A percentile compares a stretch with the other conserved stretches of the same genome.
phyloP scores from a whole-genome alignment of 2,113 vertebrate species.

The Haliaeetus leucogaster region DNA sequence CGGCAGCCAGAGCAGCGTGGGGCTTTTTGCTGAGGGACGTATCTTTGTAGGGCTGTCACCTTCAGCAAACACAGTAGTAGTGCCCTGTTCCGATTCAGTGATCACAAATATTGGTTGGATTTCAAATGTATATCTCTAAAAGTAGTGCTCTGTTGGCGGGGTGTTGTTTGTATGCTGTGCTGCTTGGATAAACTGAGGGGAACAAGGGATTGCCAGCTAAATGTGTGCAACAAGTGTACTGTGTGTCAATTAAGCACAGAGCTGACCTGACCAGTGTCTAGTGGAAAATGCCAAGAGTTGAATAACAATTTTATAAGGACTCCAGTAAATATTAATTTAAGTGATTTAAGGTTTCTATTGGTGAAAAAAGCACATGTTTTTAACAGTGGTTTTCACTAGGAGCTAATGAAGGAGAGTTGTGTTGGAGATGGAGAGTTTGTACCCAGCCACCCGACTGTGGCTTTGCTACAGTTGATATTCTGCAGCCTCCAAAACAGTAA shows the following conservation, averaged over 20 bases:
- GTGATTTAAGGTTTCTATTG: neutral
- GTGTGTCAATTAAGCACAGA: slow-evolving; percentile 69
- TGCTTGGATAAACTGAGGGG: slow-evolving; percentile 29
- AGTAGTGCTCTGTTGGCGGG: slow-evolving; percentile 25
- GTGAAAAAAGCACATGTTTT: neutral
- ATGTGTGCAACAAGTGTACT: slow-evolving; percentile 64
- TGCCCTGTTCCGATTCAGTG: neutral
- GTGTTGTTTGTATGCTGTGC: slow-evolving; percentile 47
- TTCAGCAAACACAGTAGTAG: neutral
- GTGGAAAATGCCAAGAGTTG: neutral
- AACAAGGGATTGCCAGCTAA: slow-evolving; percentile 10
- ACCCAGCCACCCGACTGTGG: neutral
- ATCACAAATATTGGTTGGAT: neutral
- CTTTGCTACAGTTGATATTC: neutral
- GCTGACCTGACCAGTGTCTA: slow-evolving; percentile 28
- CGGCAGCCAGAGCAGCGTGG: accelerated
- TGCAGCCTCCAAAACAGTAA: neutral
- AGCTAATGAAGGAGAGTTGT: neutral
- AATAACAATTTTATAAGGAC: slow-evolving; percentile 26
- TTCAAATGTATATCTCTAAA: neutral
- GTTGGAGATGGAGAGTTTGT: slow-evolving; percentile 11
- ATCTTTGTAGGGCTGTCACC: neutral
- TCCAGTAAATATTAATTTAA: slow-evolving; percentile 53
- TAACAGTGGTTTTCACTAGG: slow-evolving; percentile 5
- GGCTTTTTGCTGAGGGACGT: neutral